Conservation (phyloP, 2,797 vertebrate genomes). For the Odontamblyopus lacepedii region DNA sequence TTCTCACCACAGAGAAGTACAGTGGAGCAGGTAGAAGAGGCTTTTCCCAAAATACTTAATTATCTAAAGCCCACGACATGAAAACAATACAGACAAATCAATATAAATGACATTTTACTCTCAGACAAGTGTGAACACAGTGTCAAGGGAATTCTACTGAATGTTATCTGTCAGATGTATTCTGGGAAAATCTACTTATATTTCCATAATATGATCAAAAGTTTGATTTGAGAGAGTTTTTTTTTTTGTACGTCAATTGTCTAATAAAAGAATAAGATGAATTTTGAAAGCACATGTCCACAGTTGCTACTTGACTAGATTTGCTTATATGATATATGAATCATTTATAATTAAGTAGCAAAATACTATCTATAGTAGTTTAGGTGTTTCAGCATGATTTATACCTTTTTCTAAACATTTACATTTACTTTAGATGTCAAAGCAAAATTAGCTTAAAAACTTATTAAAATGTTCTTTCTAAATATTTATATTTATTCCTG, state of each 20-base stretch:
- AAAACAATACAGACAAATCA: slow-evolving; percentile 77
- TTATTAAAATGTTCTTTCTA: slow-evolving; percentile 64
- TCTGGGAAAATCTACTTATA: slow-evolving; percentile 67
- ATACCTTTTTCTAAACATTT: slow-evolving; percentile 41
- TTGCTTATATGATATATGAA: too few species aligned
- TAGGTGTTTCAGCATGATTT: neutral
- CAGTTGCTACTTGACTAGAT: neutral
- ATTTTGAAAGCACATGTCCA: neutral
- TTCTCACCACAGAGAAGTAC: slow-evolving; percentile 18
- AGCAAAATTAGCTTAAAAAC: slow-evolving; percentile 58
- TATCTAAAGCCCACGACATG: slow-evolving; percentile 75
- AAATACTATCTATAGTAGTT: neutral
- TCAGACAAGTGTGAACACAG: slow-evolving; percentile 62
- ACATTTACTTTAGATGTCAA: slow-evolving; percentile 16
- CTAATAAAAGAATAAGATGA: neutral
- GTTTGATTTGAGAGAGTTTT: neutral
- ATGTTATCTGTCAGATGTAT: slow-evolving; percentile 55
- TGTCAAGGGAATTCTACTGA: slow-evolving; percentile 55
- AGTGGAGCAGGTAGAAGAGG: slow-evolving; percentile 45
- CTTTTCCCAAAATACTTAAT: slow-evolving; percentile 68
- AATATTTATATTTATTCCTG: slow-evolving; percentile 64
- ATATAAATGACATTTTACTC: slow-evolving; percentile 75
- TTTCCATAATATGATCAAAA: slow-evolving; percentile 58
- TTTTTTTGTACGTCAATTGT: too few species aligned
- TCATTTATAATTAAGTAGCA: neutral